A percentile compares a stretch with the other conserved stretches of the same genome.
Conservation (phyloP, 2,113 vertebrate genomes). For the Cryptoleucopteryx plumbea region DNA sequence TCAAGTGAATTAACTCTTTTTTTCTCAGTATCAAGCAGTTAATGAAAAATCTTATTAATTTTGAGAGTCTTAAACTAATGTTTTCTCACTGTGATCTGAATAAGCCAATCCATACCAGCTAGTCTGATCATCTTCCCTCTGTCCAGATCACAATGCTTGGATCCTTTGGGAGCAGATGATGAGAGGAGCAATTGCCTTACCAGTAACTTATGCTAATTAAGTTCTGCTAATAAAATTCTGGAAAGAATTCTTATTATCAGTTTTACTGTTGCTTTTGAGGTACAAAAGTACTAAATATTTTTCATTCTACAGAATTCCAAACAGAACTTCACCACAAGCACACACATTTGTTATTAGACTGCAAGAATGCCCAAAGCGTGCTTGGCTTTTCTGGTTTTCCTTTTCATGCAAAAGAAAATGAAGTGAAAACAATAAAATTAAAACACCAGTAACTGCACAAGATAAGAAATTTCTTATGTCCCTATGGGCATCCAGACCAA, state of each 20-base stretch:
- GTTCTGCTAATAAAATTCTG: background rate
- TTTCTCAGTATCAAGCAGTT: background rate
- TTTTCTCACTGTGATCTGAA: background rate
- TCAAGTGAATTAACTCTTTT: background rate
- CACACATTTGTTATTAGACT: background rate
- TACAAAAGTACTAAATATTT: background rate
- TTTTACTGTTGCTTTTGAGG: background rate
- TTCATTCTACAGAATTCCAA: background rate
- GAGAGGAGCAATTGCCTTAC: background rate
- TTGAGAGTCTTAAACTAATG: background rate
- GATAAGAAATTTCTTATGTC: conserved; percentile 8
- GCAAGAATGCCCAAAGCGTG: background rate
- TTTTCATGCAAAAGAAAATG: background rate
- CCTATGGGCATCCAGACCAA: background rate
- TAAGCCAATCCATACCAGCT: background rate
- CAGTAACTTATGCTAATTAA: background rate
- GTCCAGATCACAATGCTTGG: background rate
- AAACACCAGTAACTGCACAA: background rate
- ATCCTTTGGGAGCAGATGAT: background rate
- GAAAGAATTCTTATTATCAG: background rate
- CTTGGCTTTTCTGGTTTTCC: background rate
- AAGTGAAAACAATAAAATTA: conserved; percentile 13
- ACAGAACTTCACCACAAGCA: background rate
- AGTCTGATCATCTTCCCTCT: background rate
- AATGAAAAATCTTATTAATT: background rate